phyloP scores from a whole-genome alignment of 2,888 invertebrate genomes.

The Ochropacha duplaris region DNA sequence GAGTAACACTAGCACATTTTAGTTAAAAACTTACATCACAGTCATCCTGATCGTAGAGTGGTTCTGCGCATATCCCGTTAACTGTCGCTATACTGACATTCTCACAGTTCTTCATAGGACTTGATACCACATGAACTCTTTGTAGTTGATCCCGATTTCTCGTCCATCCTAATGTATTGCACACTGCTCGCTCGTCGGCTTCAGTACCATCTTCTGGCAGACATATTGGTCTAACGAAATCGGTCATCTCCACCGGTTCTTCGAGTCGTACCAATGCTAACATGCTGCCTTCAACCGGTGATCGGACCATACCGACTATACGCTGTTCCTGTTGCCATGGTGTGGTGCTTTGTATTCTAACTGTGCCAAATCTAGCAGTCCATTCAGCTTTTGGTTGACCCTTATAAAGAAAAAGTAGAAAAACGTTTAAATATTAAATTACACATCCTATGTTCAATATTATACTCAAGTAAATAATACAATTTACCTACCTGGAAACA shows the following conservation, averaged over 20 bases:
- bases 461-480: not conserved
- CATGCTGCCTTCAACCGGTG: constrained; percentile 94
- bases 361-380: constrained; percentile 90
- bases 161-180: constrained; percentile 94
- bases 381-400: constrained; percentile 94
- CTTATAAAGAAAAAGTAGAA: constrained; percentile 43
- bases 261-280: constrained; percentile 91
- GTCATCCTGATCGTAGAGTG: constrained; percentile 90
- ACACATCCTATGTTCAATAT: not conserved
- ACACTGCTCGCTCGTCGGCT: constrained; percentile 70
- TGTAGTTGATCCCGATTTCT: constrained; percentile 92
- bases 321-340: constrained; percentile 95
- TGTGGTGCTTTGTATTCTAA: constrained; percentile 89
- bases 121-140: constrained; percentile 89
- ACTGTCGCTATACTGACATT: constrained; percentile 92
- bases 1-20: no score
- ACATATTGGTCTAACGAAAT: constrained; percentile 93
- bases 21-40: constrained; percentile 88
- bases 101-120: constrained; percentile 91
- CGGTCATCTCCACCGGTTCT: constrained; percentile 88
- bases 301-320: constrained; percentile 93
- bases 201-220: constrained; percentile 84
- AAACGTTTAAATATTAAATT: not conserved
- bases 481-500: constrained; percentile 87
- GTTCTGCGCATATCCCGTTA: constrained; percentile 92